Evolutionary conservation across 1,140 invertebrate genomes (phyloP), one percentile per base, ranked within the genome.

Genomic region (Heliconius eleuchia): DNA sequence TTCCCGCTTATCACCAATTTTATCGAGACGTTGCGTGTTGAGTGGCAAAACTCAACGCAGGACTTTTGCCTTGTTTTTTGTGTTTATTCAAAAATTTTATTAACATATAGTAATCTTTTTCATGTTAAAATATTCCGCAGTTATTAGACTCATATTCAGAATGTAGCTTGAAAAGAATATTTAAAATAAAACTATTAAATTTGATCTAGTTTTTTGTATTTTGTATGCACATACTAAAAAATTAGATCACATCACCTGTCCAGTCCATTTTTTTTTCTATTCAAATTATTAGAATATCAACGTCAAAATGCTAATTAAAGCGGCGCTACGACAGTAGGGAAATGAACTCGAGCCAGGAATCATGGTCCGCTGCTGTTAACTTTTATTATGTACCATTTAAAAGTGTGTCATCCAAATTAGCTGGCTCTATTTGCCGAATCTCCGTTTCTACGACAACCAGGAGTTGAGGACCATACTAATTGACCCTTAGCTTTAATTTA

Each of bases 241-340:
- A 46, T 13, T 46, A 4, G 42, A 46, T 46, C 42, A 46, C 42
- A 76, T n/a, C 70, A 79, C 74, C 78, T 75, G 66, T 76, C 46
- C 39, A 60, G 13, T 46, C 13, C 13, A 34, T 5, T 75, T 81
- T 34, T 30, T 82, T 80, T 85, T 80, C 86, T 84, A 0, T 37
- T 84, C 81, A 89, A 88, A 89, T 89, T 89, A 88, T 89, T 87
- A 85, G 85, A 86, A 86, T 86, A 84, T 86, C 88, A 92, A 86
- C 88, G 87, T 87, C 89, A 91, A 92, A 92, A 89, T 91, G 87
- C 89, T 92, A 92, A 92, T 92, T 91, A 92, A 91, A 87, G 88
- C 85, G 82, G 84, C 81, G 60, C 46, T 42, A 90, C 86, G 87
- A 79, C 81, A 83, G 80, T 73, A 83, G 83, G 86, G 86, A 81